Evolutionary conservation across 2,888 invertebrate genomes (phyloP).

Genomic region (Drosophila mercatorum): DNA sequence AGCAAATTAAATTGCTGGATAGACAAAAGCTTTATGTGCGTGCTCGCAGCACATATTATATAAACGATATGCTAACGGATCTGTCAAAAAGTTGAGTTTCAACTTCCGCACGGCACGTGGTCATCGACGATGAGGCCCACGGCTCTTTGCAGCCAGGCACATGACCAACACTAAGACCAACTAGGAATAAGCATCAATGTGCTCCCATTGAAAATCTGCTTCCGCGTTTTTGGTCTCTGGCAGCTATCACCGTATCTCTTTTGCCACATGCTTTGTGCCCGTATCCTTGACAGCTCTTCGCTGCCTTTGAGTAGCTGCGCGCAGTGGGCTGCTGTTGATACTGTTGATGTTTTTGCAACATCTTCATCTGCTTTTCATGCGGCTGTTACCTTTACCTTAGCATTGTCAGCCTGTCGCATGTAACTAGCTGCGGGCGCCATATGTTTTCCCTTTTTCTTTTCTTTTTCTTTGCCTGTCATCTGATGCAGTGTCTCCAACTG

Average conservation of each 20-base stretch:
- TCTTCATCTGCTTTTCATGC: slow-evolving; percentile 39
- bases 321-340: slow-evolving; percentile 28
- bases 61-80: slow-evolving; percentile 30
- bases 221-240: slow-evolving; percentile 57
- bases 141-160: slow-evolving; percentile 21
- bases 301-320: slow-evolving; percentile 8
- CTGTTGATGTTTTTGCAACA: slow-evolving; percentile 35
- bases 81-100: slow-evolving; percentile 25
- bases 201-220: slow-evolving; percentile 71
- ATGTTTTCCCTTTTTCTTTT: slow-evolving; percentile 59
- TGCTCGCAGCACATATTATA: slow-evolving; percentile 39
- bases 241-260: slow-evolving; percentile 21
- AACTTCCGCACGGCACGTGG: slow-evolving; percentile 60
- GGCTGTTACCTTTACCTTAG: slow-evolving; percentile 32
- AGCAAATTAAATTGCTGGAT: slow-evolving; percentile 58
- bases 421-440: slow-evolving; percentile 68
- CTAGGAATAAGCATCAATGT: slow-evolving; percentile 62
- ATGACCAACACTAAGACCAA: slow-evolving; percentile 56
- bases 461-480: slow-evolving; percentile 39
- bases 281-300: slow-evolving; percentile 1
- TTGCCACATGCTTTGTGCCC: slow-evolving; percentile 9
- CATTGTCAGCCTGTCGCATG: slow-evolving; percentile 67
- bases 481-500: slow-evolving; percentile 45
- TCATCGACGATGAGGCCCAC: slow-evolving; percentile 19
- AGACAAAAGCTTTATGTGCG: slow-evolving; percentile 24